Percentiles rank a stretch among this genome's conserved stretches.
Evolutionary conservation across 2,797 vertebrate genomes (phyloP).

Genomic region (Chromis chromis): DNA sequence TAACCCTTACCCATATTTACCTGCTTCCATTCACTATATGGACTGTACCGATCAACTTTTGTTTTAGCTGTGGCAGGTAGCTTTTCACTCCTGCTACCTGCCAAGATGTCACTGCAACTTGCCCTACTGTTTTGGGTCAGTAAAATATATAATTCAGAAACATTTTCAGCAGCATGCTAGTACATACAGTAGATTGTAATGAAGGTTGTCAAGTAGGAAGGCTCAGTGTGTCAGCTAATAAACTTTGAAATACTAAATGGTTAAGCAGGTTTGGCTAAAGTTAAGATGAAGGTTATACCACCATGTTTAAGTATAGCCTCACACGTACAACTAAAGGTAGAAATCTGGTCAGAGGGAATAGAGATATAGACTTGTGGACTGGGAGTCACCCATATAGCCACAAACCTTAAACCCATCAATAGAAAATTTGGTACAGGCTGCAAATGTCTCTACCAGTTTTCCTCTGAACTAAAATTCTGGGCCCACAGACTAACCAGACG

Average conservation of each 20-base stretch:
- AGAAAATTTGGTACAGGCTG: not conserved
- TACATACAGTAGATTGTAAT: not conserved
- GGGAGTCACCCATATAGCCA: too few species aligned
- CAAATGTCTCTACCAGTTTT: not conserved
- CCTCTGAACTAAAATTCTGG: not conserved
- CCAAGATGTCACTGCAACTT: not conserved
- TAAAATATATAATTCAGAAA: not conserved
- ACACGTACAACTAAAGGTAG: too few species aligned
- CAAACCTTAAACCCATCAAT: too few species aligned
- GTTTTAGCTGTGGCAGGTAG: not conserved
- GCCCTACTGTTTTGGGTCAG: too few species aligned
- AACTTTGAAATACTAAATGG: not conserved
- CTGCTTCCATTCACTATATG: conserved; percentile 1
- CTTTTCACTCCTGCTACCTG: not conserved
- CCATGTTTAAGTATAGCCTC: too few species aligned
- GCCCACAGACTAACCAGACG: not conserved
- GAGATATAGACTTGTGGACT: not conserved
- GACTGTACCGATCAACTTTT: not conserved
- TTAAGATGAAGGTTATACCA: not conserved
- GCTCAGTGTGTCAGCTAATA: too few species aligned
- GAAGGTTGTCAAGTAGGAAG: not conserved
- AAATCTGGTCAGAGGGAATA: not conserved
- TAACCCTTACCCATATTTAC: conserved; percentile 2
- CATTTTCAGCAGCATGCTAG: not conserved
- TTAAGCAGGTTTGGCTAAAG: not conserved